phyloP scores from a whole-genome alignment of 2,113 vertebrate species.

The Chrysochloris asiatica region DNA sequence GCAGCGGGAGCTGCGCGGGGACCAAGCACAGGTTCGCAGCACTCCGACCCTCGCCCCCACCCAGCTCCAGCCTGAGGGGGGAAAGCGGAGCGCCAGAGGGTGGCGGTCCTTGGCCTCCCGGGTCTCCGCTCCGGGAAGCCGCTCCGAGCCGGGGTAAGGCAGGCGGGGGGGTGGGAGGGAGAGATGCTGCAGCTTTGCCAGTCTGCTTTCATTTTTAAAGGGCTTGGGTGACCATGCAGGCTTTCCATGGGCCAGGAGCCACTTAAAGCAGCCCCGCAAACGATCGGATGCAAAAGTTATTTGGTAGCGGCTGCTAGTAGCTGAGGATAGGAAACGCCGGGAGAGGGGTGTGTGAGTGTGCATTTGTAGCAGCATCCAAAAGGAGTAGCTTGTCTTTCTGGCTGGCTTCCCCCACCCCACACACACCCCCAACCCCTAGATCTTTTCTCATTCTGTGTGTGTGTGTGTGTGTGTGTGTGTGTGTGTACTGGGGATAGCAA shows the following conservation, averaged over 20 bases:
- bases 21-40: slow-evolving; percentile 23
- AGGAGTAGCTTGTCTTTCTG: slow-evolving; percentile 44
- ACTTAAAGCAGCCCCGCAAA: not conserved
- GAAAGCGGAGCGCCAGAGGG: slow-evolving; percentile 28
- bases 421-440: not conserved
- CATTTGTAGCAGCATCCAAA: slow-evolving; percentile 38
- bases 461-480: not conserved
- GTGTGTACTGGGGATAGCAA: not conserved
- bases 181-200: slow-evolving; percentile 36
- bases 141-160: slow-evolving; percentile 71
- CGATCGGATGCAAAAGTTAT: slow-evolving; percentile 72
- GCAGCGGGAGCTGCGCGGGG: slow-evolving; percentile 29
- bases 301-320: slow-evolving; percentile 21
- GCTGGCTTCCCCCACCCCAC: not conserved
- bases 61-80: slow-evolving; percentile 51
- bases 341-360: slow-evolving; percentile 67
- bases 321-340: slow-evolving; percentile 9
- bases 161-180: not conserved
- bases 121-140: slow-evolving; percentile 58
- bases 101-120: slow-evolving; percentile 55
- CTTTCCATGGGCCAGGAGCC: slow-evolving; percentile 12
- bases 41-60: slow-evolving; percentile 49
- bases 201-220: slow-evolving; percentile 64
- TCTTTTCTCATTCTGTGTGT: not conserved
- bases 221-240: slow-evolving; percentile 49